Conservation (phyloP, 92 coral and sea anemone genomes). For the Heliopora coerulea region DNA sequence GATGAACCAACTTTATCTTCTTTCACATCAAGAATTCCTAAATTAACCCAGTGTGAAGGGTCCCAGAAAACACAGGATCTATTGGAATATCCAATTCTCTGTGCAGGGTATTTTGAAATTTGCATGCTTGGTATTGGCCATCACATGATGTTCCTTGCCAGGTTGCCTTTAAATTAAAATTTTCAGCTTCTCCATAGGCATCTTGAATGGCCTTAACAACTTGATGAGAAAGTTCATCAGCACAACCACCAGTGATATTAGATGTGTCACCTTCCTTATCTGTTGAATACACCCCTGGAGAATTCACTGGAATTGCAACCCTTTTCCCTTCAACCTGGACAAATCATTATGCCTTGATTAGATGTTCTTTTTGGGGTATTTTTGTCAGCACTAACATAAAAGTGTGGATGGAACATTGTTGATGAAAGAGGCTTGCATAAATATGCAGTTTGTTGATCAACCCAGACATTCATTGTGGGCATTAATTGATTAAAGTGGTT, state of each 20-base stretch:
- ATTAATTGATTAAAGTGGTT: slow-evolving; percentile 43
- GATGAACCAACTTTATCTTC: slow-evolving; percentile 27
- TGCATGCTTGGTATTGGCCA: slow-evolving; percentile 11
- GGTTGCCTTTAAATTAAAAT: background rate
- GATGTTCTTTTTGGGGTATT: background rate
- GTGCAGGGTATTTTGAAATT: background rate
- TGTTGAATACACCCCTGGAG: background rate
- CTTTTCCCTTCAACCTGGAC: slow-evolving; percentile 10
- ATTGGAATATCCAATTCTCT: background rate
- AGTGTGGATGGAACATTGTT: background rate
- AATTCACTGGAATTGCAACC: slow-evolving; percentile 23
- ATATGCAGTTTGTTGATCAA: slow-evolving; percentile 14
- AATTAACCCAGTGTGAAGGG: slow-evolving; percentile 35
- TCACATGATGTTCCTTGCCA: slow-evolving; percentile 24
- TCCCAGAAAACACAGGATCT: slow-evolving; percentile 37
- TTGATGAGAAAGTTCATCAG: background rate
- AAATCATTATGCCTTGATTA: slow-evolving; percentile 11
- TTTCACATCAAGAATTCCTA: slow-evolving; percentile 12
- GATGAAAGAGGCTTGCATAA: slow-evolving; percentile 17
- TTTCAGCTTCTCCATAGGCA: background rate
- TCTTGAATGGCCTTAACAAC: slow-evolving; percentile 7
- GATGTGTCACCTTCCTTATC: background rate
- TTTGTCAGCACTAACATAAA: too few relatives aligned
- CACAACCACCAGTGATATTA: slow-evolving; percentile 17
- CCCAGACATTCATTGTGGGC: slow-evolving; percentile 36